Base-by-base conservation (phyloP, 2,797 vertebrate species). In the Leuciscus waleckii region DNA sequence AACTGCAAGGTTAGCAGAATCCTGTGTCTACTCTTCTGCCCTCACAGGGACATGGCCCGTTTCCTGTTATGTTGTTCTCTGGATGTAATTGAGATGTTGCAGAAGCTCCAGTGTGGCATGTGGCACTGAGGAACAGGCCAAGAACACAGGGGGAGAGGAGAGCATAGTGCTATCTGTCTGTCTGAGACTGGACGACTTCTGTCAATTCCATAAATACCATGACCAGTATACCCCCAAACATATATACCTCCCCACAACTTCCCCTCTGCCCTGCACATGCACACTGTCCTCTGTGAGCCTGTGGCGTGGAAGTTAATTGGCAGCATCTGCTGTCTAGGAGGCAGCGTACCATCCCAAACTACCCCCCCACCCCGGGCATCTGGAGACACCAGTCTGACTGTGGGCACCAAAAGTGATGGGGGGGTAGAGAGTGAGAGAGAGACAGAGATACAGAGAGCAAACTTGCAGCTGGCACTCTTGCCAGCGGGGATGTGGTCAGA, bases 271-370 rank as follows among this genome's bases (percentile, higher is more conserved):
- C 58, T 75, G 41, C 81, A 69, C 74, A 51, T 21, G 11, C 26
- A 68, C 75, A 37, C 58, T 67, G 75, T 85, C 87, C 86, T 86
- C 75, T 78, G 84, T 49, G 88, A 93, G 92, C 91, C 91, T 41
- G 79, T 93, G 91, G 93, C 83, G 88, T 90, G 91, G 91, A 95
- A 95, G 94, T 95, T 96, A 96, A 96, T 96, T 96, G 95, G 95
- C 94, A 95, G 94, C 95, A 96, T 95, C 94, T 96, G 95, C 92
- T 94, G 92, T 94, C 94, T 95, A 92, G 92, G 92, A 94, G 92
- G 92, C 92, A 89, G 51, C 86, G 87, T 54, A 68, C 91, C 91
- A 89, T 89, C 86, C 90, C 87, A 85, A 79, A 84, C 83, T 29
- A 0, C 23, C 77, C 86, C 76, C 78, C 23, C 77, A 84, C 76